Conservation (phyloP, 2,888 invertebrate species). For the Spodoptera exigua region DNA sequence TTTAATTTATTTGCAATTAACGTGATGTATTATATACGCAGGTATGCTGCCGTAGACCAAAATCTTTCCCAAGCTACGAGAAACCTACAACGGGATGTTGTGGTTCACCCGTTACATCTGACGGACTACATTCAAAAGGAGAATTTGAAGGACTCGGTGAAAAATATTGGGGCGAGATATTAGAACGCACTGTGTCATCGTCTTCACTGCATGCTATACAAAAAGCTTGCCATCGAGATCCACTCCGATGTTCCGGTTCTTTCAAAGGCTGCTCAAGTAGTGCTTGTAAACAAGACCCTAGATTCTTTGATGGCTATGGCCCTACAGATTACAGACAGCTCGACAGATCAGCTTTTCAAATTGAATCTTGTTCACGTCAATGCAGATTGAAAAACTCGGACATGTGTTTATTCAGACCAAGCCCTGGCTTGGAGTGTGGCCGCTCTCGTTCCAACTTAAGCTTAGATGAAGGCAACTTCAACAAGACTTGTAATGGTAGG, state of each 20-base stretch:
- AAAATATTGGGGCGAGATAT: slow-evolving; percentile 93
- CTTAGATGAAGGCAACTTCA: slow-evolving; percentile 85
- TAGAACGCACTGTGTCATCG: slow-evolving; percentile 93
- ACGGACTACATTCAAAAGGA: slow-evolving; percentile 85
- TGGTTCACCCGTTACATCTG: slow-evolving; percentile 84
- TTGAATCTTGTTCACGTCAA: slow-evolving; percentile 85
- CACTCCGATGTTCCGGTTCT: slow-evolving; percentile 81
- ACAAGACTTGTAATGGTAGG: slow-evolving; percentile 84
- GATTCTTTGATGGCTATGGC: slow-evolving; percentile 83
- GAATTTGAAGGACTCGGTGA: slow-evolving; percentile 92
- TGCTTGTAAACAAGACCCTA: slow-evolving; percentile 82
- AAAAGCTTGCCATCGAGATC: slow-evolving; percentile 85
- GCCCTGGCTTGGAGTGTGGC: slow-evolving; percentile 79
- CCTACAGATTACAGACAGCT: slow-evolving; percentile 82
- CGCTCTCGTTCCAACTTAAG: slow-evolving; percentile 86
- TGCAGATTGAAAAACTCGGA: slow-evolving; percentile 86
- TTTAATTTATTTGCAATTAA: neutral
- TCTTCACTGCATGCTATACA: slow-evolving; percentile 93
- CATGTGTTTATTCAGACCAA: slow-evolving; percentile 84
- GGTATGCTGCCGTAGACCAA: slow-evolving; percentile 83
- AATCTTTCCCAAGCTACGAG: slow-evolving; percentile 79
- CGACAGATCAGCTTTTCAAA: slow-evolving; percentile 85
- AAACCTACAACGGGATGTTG: slow-evolving; percentile 84
- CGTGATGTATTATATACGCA: slow-evolving; percentile 55
- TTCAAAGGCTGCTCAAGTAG: slow-evolving; percentile 83